These are phyloP conservation scores for Patella depressa DNA, from an alignment of 2,888 invertebrate species.

Conservation along the genomic window DNA sequence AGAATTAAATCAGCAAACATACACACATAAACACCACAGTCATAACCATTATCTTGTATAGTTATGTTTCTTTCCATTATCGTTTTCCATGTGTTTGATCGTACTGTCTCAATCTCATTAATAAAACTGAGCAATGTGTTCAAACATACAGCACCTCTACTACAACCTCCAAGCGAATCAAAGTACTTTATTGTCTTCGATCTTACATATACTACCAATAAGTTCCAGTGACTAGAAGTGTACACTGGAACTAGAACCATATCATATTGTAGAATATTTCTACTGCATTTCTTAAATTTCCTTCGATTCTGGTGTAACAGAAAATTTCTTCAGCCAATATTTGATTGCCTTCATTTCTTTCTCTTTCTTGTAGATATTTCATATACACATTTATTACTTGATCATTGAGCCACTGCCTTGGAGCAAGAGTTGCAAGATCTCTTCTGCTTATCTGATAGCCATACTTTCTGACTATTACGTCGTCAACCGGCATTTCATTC, in stretches of 20 bases:
- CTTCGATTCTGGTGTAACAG: too few species aligned
- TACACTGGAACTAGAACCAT: too few species aligned
- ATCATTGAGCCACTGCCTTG: too few species aligned
- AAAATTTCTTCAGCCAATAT: too few species aligned
- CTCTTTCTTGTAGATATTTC: too few species aligned
- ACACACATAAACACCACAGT: conserved; percentile 1
- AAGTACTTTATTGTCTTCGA: neutral
- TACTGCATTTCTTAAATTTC: too few species aligned
- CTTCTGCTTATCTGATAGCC: too few species aligned
- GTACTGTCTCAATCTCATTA: neutral
- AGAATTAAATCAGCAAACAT: neutral
- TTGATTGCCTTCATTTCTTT: neutral
- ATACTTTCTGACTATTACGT: too few species aligned
- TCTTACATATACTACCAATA: neutral
- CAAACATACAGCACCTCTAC: neutral
- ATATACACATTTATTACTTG: too few species aligned
- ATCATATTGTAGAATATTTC: too few species aligned
- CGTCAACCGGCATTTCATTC: too few species aligned
- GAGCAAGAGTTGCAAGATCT: too few species aligned
- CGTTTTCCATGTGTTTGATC: neutral
- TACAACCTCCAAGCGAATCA: neutral
- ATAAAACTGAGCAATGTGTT: neutral
- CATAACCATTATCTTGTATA: neutral
- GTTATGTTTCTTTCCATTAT: neutral
- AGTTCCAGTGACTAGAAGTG: neutral